Base-by-base conservation (phyloP, 2,113 vertebrate genomes). In the Neolamprologus devosi region DNA sequence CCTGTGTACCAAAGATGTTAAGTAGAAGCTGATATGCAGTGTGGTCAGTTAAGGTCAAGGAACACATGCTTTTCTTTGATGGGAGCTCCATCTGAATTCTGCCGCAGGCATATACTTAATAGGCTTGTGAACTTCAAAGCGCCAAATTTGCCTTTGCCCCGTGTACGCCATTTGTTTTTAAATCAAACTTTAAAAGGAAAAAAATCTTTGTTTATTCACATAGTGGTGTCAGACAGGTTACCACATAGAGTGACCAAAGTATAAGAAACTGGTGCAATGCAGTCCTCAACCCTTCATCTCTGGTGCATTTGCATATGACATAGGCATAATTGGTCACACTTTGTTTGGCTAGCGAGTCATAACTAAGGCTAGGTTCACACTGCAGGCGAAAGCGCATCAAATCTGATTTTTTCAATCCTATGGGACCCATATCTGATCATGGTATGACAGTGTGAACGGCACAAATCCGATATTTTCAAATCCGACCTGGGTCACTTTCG, bases 61-160 rank as follows among this genome's bases (percentile, higher is more conserved):
- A 85, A 80, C 65, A 65, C 75, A 47, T 83, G 70, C 90, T 91
- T 86, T 63, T 89, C 81, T 93, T 91, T 94, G 79, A 90, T 91
- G 58, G 86, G 60, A 17, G 30, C 88, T 53, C 82, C 80, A 81
- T 90, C 81, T 87, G 78, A 89, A 85, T 86, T 88, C 53, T 3
- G 30, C 90, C 83, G 87, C 82, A 85, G 90, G 87, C 91, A 37
- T 82, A 23, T 60, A 35, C 70, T 88, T 94, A 91, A 89, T 92
- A 91, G 65, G 90, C 86, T 81, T 80, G 37, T 89, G 85, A 86
- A 93, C 86, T 92, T 94, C 90, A 93, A 93, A 94, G 94, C 53
- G 53, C 81, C 47, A 82, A 87, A 90, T 90, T 89, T 89, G 68
- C 73, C 86, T 89, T 70, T 90, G 68, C 80, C 54, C 79, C 63